Evolutionary conservation across 2,797 vertebrate species (phyloP).

Genomic region (Columba guinea): DNA sequence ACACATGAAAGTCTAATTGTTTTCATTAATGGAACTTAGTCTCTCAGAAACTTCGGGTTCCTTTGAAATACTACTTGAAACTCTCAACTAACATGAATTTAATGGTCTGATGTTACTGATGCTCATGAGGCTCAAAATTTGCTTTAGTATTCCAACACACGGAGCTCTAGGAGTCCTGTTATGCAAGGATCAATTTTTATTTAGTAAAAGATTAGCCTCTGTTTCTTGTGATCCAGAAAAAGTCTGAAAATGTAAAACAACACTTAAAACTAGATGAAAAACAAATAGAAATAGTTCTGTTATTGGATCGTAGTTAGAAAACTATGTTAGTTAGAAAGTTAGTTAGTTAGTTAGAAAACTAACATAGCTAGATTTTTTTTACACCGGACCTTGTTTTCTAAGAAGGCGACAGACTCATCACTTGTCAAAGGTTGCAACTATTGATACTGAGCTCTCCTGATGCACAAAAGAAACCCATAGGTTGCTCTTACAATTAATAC

Average conservation of each 20-base stretch:
- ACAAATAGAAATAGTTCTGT: neutral
- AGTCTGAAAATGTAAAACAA: neutral
- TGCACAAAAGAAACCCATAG: neutral
- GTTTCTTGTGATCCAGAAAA: neutral
- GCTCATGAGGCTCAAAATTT: neutral
- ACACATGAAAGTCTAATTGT: neutral
- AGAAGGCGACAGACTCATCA: neutral
- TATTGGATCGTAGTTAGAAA: neutral
- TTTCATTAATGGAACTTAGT: neutral
- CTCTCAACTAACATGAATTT: neutral
- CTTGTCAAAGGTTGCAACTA: neutral
- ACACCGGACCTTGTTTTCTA: neutral
- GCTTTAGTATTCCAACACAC: neutral
- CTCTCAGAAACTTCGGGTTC: neutral
- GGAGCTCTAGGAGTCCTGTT: neutral
- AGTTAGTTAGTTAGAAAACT: too few species aligned
- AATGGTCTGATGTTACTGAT: neutral
- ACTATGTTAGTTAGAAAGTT: too few species aligned
- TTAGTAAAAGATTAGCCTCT: neutral
- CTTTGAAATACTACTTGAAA: conserved; percentile 13
- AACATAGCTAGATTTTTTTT: neutral
- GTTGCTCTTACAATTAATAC: neutral
- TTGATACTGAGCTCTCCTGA: neutral
- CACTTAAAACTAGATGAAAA: neutral
- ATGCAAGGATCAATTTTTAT: conserved; percentile 18